phyloP scores from a whole-genome alignment of 2,888 invertebrate species.

The Sarcophaga carnaria region DNA sequence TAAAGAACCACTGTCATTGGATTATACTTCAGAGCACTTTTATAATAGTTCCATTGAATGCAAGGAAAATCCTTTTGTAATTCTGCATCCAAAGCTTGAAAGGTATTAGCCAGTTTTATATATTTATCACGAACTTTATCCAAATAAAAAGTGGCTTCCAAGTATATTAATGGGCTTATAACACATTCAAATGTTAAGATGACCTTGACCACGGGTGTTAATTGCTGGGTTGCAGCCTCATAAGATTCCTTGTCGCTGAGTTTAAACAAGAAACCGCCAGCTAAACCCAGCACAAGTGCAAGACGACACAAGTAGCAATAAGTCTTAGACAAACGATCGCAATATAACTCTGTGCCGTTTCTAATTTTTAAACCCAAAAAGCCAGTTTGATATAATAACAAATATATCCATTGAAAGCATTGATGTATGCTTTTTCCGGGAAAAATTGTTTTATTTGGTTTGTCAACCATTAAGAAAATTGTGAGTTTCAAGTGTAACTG shows the following conservation, averaged over 20 bases:
- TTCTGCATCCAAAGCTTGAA: constrained; percentile 74
- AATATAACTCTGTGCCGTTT: constrained; percentile 37
- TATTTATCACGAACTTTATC: constrained; percentile 73
- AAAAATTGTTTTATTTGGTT: not conserved
- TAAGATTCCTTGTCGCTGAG: constrained; percentile 69
- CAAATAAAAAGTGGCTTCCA: constrained; percentile 69
- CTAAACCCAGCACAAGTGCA: constrained; percentile 69
- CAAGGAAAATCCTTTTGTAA: constrained; percentile 72
- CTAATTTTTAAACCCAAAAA: constrained; percentile 71
- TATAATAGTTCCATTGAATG: constrained; percentile 76
- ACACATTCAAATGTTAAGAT: constrained; percentile 74
- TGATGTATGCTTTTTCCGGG: constrained; percentile 68
- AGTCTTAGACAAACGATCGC: constrained; percentile 28
- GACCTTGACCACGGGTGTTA: constrained; percentile 75
- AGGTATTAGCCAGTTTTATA: constrained; percentile 69
- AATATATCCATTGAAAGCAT: constrained; percentile 74
- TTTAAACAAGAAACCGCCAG: constrained; percentile 72
- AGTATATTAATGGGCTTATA: constrained; percentile 71
- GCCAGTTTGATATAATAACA: constrained; percentile 72
- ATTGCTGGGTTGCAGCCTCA: constrained; percentile 71
- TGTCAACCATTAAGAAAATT: not conserved
- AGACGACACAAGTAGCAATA: constrained; percentile 62
- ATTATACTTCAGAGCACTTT: constrained; percentile 73
- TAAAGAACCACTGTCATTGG: constrained; percentile 63
- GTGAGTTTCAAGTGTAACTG: not conserved